Conservation (phyloP, 1,140 invertebrate genomes). For the Conopomorpha cramerella region DNA sequence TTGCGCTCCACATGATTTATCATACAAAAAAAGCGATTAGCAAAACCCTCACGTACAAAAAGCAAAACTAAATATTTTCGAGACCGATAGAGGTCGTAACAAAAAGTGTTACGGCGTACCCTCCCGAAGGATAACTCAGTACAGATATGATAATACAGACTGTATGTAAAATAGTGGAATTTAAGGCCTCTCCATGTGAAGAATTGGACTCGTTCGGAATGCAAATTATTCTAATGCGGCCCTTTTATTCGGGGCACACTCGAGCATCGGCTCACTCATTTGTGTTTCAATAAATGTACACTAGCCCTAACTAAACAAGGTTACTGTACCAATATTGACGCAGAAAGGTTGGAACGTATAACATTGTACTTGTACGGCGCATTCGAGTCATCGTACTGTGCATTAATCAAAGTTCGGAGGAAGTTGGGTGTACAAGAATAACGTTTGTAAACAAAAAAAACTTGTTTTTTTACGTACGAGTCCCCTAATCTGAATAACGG, state of each 20-base stretch:
- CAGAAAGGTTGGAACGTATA: constrained; percentile 7
- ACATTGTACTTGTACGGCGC: constrained; percentile 13
- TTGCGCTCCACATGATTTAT: too few species aligned
- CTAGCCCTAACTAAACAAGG: constrained; percentile 54
- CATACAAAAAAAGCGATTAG: too few species aligned
- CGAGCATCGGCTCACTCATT: constrained; percentile 34
- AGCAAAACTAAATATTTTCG: constrained; percentile 58
- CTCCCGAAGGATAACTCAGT: too few species aligned
- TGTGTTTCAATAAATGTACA: constrained; percentile 55
- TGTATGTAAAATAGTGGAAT: constrained; percentile 59
- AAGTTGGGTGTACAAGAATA: constrained; percentile 21
- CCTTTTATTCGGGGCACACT: constrained; percentile 56
- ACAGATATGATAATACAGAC: constrained; percentile 54
- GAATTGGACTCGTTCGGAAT: constrained; percentile 48
- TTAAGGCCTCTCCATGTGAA: constrained; percentile 58
- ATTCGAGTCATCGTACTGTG: constrained; percentile 19
- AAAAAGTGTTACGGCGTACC: too few species aligned
- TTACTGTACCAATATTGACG: constrained; percentile 26
- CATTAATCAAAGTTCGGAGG: constrained; percentile 27
- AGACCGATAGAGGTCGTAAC: constrained; percentile 49
- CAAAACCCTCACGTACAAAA: constrained; percentile 48
- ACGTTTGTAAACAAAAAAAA: constrained; percentile 25
- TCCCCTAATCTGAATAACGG: constrained; percentile 5
- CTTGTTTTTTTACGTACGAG: constrained; percentile 18
- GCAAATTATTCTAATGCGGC: constrained; percentile 56